These are phyloP conservation scores for Pseudonaja textilis DNA, from an alignment of 2,113 vertebrate genomes.

Conservation along the genomic window DNA sequence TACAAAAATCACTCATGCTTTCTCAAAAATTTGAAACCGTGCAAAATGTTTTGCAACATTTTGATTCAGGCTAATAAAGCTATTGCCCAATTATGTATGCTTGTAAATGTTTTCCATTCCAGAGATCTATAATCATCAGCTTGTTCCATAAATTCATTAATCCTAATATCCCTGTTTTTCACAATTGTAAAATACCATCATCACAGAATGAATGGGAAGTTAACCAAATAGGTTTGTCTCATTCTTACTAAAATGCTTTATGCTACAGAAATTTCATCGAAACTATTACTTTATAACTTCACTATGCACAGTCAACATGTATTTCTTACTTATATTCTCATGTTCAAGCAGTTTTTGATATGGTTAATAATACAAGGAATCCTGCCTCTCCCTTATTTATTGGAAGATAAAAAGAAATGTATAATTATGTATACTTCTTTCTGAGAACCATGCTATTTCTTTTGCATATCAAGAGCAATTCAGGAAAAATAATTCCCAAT, in stretches of 20 bases:
- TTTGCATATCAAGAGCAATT: background rate
- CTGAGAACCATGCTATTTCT: background rate
- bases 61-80: background rate
- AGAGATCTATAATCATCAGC: background rate
- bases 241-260: constrained; percentile 2
- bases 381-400: constrained; percentile 29
- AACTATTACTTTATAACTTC: constrained; percentile 8
- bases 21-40: background rate
- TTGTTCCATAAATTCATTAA: constrained; percentile 11
- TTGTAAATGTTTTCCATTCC: background rate
- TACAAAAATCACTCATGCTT: background rate
- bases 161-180: background rate
- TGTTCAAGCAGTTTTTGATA: constrained; percentile 26
- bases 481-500: background rate
- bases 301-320: background rate
- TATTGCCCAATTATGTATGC: background rate
- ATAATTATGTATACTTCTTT: background rate
- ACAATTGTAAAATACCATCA: background rate
- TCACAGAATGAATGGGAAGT: background rate
- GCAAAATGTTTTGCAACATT: background rate
- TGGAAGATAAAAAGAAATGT: constrained; percentile 1
- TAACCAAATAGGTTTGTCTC: constrained; percentile 2
- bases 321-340: background rate
- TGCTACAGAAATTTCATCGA: background rate
- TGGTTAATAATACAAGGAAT: constrained; percentile 22